Conservation (phyloP, 2,797 vertebrate genomes). For the Anabas testudineus region DNA sequence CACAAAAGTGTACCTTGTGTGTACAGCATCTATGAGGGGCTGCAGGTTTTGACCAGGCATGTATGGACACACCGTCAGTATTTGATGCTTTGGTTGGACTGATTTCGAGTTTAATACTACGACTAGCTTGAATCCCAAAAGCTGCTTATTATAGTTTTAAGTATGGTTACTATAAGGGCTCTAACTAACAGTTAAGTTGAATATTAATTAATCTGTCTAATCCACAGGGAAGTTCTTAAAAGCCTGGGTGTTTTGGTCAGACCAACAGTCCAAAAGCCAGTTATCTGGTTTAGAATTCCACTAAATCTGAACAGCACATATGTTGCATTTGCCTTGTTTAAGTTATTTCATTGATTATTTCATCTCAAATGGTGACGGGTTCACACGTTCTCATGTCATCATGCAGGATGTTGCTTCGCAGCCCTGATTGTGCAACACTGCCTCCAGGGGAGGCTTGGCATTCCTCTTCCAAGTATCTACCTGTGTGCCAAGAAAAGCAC, state of each 20-base stretch:
- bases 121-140: too few relatives aligned
- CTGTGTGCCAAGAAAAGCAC: constrained; percentile 49
- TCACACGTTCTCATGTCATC: constrained; percentile 13
- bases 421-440: constrained; percentile 56
- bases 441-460: constrained; percentile 47
- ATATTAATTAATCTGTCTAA: not conserved
- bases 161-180: not conserved
- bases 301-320: not conserved
- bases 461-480: constrained; percentile 57
- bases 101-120: too few relatives aligned
- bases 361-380: not conserved
- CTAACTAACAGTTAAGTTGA: not conserved
- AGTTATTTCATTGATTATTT: not conserved
- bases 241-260: not conserved
- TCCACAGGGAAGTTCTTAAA: not conserved
- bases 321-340: not conserved
- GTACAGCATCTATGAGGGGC: too few relatives aligned
- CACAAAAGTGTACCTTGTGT: too few relatives aligned
- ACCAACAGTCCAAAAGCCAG: not conserved
- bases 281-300: not conserved
- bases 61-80: too few relatives aligned
- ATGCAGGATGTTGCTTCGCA: constrained; percentile 25
- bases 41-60: too few relatives aligned
- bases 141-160: too few relatives aligned
- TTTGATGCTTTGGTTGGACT: too few relatives aligned